A percentile compares a stretch with the other conserved stretches of the same genome.
phyloP scores from a whole-genome alignment of 2,113 vertebrate species.

The Aldabrachelys gigantea region DNA sequence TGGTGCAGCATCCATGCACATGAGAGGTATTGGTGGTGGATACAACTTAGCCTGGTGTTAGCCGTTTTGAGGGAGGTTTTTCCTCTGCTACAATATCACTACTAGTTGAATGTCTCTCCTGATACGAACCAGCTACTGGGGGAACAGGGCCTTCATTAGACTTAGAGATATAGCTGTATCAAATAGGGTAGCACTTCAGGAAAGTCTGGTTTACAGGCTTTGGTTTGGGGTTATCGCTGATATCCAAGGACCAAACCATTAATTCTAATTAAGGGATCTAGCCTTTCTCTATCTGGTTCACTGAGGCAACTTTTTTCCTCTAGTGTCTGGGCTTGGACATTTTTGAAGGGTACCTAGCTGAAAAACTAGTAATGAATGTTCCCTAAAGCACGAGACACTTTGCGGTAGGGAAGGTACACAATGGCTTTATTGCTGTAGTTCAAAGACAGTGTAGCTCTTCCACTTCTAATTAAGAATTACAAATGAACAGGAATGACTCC shows the following conservation, averaged over 20 bases:
- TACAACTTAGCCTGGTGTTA: background rate
- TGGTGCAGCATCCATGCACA: background rate
- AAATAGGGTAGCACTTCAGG: background rate
- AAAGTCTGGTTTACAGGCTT: background rate
- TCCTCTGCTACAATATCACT: background rate
- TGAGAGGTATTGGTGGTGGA: background rate
- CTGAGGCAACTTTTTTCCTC: background rate
- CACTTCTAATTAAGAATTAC: background rate
- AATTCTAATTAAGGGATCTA: background rate
- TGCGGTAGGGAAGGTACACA: background rate
- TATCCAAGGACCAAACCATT: background rate
- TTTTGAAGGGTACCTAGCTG: too few relatives aligned
- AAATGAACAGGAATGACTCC: background rate
- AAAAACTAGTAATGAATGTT: background rate
- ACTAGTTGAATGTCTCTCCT: background rate
- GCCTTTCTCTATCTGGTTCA: background rate
- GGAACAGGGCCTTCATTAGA: background rate
- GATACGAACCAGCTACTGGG: background rate
- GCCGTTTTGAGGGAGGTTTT: background rate
- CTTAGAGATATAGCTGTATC: background rate
- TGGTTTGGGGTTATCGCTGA: background rate
- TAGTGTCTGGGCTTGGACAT: background rate
- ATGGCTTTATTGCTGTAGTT: background rate
- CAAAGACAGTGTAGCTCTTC: background rate
- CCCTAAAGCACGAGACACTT: background rate